These are phyloP conservation scores for Apus apus DNA, from an alignment of 2,113 vertebrate species.

Conservation along the genomic window DNA sequence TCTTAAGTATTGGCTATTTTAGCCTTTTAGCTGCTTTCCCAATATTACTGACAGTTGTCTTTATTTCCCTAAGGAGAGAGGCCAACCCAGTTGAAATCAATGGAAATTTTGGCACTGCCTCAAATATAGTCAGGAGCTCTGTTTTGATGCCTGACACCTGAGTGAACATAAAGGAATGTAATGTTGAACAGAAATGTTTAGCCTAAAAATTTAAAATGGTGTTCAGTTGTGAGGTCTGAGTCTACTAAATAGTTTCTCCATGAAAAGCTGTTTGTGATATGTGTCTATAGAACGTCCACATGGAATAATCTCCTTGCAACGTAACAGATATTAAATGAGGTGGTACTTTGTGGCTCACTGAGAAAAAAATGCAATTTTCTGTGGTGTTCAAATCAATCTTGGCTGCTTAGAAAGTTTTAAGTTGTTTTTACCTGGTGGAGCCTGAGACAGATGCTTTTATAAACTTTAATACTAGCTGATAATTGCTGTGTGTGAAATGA, in stretches of 20 bases:
- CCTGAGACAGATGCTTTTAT: neutral
- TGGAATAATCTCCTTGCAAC: neutral
- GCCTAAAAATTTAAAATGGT: neutral
- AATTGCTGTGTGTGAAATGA: neutral
- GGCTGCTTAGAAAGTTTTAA: neutral
- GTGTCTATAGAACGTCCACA: neutral
- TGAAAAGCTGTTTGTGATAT: neutral
- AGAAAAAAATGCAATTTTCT: neutral
- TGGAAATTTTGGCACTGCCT: neutral
- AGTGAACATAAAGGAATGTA: neutral
- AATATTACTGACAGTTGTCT: fast-evolving
- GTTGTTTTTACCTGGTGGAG: neutral
- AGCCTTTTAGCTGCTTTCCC: neutral
- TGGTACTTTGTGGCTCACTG: neutral
- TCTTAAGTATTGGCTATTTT: neutral
- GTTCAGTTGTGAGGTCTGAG: neutral
- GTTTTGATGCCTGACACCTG: neutral
- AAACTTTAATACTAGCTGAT: neutral
- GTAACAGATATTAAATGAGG: neutral
- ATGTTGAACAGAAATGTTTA: neutral
- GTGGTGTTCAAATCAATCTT: neutral
- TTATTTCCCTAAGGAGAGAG: neutral
- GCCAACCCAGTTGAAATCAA: neutral
- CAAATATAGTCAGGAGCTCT: neutral
- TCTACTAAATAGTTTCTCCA: neutral